Evolutionary conservation across 2,797 vertebrate genomes (phyloP), one percentile per base, ranked within the genome.

Genomic region (Cyprinella venusta): DNA sequence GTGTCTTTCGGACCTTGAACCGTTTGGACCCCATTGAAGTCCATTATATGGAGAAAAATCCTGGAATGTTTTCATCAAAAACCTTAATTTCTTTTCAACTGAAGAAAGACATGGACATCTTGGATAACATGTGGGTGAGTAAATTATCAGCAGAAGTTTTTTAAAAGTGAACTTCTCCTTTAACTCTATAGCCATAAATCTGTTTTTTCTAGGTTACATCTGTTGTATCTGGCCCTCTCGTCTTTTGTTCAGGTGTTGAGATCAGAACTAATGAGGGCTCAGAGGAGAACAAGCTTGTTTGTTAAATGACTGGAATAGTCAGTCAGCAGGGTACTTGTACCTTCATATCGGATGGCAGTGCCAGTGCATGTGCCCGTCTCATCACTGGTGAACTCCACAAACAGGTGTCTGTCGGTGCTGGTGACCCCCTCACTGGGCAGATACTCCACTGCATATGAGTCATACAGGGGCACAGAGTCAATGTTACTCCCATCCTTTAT

Each of bases 391-490:
- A 99, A 95, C 91, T 99, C 97, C 38, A 99, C 87, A 8, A 99
- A 99, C 90, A 99, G 94, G 91, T 98, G 90, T 0, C 94, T 93
- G 5, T 92, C 92, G 0, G 95, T 95, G 83, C 98, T 98, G 90
- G 97, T 92, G 79, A 99, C 93, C 2, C 98, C 98, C 89, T 99
- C 98, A 0, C 97, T 98, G 89, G 98, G 98, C 90, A 99, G 91
- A 90, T 99, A 99, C 85, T 99, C 98, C 45, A 98, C 97, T 91
- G 99, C 97, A 0, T 98, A 99, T 18, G 98, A 99, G 90, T 99
- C 98, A 0, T 99, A 99, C 83, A 99, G 92, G 0, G 96, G 96
- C 0, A 96, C 94, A 0, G 98, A 96, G 89, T 99, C 97, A 64
- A 98, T 96, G 18, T 96, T 97, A 93, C 97, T 97, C 71, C 98